Percentiles rank a stretch among this genome's conserved stretches.
Evolutionary conservation across 2,888 invertebrate genomes (phyloP).

Genomic region (Stomorhina lunata): DNA sequence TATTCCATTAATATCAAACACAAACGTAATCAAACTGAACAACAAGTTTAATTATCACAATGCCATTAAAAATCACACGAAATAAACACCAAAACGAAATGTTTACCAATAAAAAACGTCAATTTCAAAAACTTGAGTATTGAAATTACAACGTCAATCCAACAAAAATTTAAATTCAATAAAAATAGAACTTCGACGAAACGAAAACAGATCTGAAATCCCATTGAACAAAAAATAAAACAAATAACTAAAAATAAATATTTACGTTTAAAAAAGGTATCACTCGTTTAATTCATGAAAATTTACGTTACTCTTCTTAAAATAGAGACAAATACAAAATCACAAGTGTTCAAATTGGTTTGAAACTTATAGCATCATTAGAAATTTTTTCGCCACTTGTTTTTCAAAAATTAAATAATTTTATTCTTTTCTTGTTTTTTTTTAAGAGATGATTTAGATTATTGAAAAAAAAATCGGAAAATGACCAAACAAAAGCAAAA

Average conservation of each 20-base stretch:
- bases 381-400: constrained; percentile 41
- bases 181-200: no score
- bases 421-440: constrained; percentile 4
- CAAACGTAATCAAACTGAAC: no score
- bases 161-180: no score
- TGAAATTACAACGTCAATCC: no score
- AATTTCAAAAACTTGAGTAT: constrained; percentile 18
- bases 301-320: constrained; percentile 37
- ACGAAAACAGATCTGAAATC: no score
- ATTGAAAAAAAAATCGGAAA: background rate
- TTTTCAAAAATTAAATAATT: constrained; percentile 45
- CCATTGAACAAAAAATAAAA: no score
- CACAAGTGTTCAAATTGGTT: no score
- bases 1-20: no score
- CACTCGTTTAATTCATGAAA: constrained; percentile 64
- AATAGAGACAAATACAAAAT: constrained; percentile 3
- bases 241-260: no score
- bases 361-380: no score
- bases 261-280: constrained; percentile 53
- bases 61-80: background rate
- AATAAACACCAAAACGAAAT: no score
- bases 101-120: no score
- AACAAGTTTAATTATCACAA: background rate
- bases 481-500: background rate
- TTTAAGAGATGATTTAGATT: constrained; percentile 10